phyloP scores from a whole-genome alignment of 2,113 vertebrate species.

The Sterna hirundo region DNA sequence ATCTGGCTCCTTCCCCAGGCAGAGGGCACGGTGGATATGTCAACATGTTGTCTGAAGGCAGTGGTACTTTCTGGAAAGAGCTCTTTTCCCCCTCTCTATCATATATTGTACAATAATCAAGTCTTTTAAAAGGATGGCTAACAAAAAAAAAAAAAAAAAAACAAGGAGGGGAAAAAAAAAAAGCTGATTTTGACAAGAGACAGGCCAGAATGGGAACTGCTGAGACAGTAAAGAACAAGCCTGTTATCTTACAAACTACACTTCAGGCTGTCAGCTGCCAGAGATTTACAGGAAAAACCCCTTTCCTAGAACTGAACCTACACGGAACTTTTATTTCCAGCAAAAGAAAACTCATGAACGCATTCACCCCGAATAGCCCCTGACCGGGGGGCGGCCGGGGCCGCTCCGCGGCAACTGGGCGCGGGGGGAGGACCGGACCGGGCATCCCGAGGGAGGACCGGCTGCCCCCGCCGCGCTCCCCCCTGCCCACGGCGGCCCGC shows the following conservation, averaged over 20 bases:
- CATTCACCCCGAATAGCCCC: background rate
- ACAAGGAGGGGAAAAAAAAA: background rate
- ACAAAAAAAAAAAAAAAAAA: background rate
- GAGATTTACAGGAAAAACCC: slow-evolving; percentile 61
- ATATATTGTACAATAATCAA: background rate
- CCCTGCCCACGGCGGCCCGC: background rate
- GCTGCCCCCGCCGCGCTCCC: too few relatives aligned
- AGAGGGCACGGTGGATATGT: background rate
- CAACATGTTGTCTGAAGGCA: slow-evolving; percentile 4
- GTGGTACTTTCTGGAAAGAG: background rate
- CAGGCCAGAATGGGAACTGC: slow-evolving; percentile 59
- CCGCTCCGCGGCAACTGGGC: background rate
- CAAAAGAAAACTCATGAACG: background rate
- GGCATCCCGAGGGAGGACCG: too few relatives aligned
- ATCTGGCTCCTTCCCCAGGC: slow-evolving; percentile 12
- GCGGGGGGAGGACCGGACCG: background rate
- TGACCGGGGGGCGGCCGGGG: background rate
- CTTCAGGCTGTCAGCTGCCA: slow-evolving; percentile 69
- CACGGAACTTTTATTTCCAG: background rate
- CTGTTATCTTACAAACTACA: slow-evolving; percentile 71
- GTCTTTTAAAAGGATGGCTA: background rate
- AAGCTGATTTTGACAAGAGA: slow-evolving; percentile 57
- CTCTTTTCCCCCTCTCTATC: background rate
- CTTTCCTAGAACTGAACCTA: slow-evolving; percentile 6
- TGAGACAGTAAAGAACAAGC: slow-evolving; percentile 62